Conservation (phyloP, 2,113 vertebrate genomes). For the Cnemophilus loriae region DNA sequence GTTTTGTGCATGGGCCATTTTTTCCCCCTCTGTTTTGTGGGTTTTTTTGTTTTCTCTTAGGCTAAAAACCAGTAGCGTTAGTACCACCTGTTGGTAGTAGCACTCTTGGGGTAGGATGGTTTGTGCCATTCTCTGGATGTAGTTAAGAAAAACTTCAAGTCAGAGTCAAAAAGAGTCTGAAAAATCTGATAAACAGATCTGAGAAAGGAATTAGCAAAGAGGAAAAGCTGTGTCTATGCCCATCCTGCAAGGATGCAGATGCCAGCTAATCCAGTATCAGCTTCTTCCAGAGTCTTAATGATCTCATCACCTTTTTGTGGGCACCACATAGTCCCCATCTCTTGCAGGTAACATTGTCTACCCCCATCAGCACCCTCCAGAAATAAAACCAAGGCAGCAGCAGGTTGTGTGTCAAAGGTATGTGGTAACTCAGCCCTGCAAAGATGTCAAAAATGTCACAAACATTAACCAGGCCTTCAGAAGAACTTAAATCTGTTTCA, state of each 20-base stretch:
- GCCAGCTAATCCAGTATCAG: background rate
- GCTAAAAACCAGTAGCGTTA: background rate
- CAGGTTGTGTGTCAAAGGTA: background rate
- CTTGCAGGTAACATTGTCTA: background rate
- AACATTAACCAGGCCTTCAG: background rate
- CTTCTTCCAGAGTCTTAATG: background rate
- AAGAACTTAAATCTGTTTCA: background rate
- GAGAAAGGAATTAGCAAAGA: background rate
- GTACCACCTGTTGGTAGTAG: background rate
- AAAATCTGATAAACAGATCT: background rate
- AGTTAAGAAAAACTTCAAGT: background rate
- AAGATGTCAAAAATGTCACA: background rate
- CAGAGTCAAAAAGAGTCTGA: background rate
- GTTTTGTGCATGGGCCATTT: background rate
- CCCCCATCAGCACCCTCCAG: background rate
- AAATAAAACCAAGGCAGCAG: background rate
- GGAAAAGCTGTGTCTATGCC: fast-evolving
- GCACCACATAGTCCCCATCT: background rate
- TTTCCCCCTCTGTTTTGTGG: background rate
- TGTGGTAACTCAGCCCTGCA: background rate
- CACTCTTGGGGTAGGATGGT: background rate
- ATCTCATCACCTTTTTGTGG: background rate
- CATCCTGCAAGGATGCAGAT: background rate
- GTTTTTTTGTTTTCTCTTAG: background rate
- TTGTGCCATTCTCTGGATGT: background rate